Base-by-base conservation (phyloP, 2,113 vertebrate genomes). In the Apodemus sylvaticus region DNA sequence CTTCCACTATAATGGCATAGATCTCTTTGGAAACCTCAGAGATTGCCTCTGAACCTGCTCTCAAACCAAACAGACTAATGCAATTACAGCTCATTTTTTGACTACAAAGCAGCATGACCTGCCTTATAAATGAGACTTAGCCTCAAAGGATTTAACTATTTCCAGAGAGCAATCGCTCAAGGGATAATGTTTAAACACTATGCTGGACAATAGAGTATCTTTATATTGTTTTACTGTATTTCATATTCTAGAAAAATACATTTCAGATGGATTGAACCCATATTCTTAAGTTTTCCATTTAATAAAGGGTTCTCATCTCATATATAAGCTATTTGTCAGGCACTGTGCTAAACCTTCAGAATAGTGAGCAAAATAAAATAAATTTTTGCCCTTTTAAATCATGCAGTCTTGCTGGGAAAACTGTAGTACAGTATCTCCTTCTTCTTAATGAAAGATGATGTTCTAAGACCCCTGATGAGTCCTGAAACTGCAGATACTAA, bases 61-160 rank as follows among this genome's bases (percentile, higher is more conserved):
- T 12, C 53, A 95, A 91, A 36, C 20, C 68, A 89, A 24, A 55
- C 26, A 94, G 51, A 7, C 31, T 78, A 55, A 90, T 94, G 78
- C 94, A 78, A 85, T 83, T 79, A 90, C 45, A 34, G 10, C 53
- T 82, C 5, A n/a, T 83, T 93, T 96, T 39, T 87, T 92, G 68
- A 83, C 58, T 24, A 86, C 5, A 92, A 71, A 89, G 58, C 20
- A 86, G 17, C 70, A 73, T 51, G 86, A 70, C 26, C 60, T 85
- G 36, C n/a, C 34, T 93, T 86, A 66, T 55, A 66, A 66, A 83
- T 94, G 89, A 90, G 62, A 96, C 95, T 90, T 91, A 88, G 22
- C 31, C 48, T 81, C n/a, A 77, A 95, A 48, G 87, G 78, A 64
- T 36, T 58, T 53, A 62, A 20, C 29, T 73, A 14, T 94, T 94